Conservation (phyloP, 2,888 invertebrate genomes). For the Steinernema scapterisci region DNA sequence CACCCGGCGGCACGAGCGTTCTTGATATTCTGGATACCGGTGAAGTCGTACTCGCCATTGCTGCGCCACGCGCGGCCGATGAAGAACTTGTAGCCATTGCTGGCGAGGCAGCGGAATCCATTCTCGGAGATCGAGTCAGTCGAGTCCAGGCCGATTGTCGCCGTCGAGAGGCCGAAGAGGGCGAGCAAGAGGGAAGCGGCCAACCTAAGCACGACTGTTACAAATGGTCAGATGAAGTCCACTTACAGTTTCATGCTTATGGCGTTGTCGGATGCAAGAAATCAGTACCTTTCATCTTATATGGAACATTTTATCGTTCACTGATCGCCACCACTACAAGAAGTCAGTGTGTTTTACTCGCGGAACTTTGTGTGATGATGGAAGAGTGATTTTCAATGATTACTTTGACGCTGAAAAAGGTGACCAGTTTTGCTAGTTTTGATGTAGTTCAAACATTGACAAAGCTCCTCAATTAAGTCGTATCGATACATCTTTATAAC, state of each 20-base stretch:
- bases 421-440: no score
- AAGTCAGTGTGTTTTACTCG: no score
- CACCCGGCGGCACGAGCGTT: slow-evolving; percentile 45
- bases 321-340: no score
- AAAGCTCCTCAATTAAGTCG: no score
- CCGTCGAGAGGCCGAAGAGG: not conserved
- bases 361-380: no score
- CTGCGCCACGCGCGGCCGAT: slow-evolving; percentile 48
- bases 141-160: slow-evolving; percentile 27
- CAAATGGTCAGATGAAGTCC: not conserved
- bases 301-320: not conserved
- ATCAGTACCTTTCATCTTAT: not conserved
- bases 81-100: slow-evolving; percentile 46
- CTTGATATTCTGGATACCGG: slow-evolving; percentile 53
- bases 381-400: no score
- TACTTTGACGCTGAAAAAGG: no score
- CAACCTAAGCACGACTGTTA: not conserved
- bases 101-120: slow-evolving; percentile 47
- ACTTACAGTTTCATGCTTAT: not conserved
- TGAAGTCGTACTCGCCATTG: slow-evolving; percentile 45
- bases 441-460: no score
- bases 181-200: not conserved
- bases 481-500: no score
- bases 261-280: no score
- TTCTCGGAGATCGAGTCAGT: slow-evolving; percentile 41